Percentiles rank a stretch among this genome's conserved stretches.
Conservation (phyloP, 1,140 invertebrate species). For the Bombus consobrinus region DNA sequence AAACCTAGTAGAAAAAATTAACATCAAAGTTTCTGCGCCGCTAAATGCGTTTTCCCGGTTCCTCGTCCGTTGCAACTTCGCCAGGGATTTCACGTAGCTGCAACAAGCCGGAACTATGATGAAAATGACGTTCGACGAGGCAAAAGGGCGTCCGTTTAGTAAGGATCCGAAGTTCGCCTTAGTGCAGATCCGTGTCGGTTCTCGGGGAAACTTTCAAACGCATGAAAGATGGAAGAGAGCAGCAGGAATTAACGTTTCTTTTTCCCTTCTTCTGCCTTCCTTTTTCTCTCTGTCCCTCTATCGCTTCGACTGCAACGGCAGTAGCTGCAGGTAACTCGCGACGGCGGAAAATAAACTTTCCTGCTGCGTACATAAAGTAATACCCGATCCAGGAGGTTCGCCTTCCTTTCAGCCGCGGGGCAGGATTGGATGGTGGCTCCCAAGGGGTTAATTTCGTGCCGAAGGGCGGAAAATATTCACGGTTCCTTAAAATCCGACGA, state of each 20-base stretch:
- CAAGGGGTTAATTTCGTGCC: conserved; percentile 77
- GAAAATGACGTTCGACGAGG: conserved; percentile 10
- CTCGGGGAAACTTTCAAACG: conserved; percentile 42
- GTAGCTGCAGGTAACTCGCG: conserved; percentile 62
- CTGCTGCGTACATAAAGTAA: conserved; percentile 60
- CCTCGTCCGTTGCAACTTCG: background rate
- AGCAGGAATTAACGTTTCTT: conserved; percentile 31
- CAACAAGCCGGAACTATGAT: background rate
- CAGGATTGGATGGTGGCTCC: conserved; percentile 71
- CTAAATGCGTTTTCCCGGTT: background rate
- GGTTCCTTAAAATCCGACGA: conserved; percentile 80
- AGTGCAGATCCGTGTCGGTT: conserved; percentile 58
- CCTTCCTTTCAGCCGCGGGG: conserved; percentile 45
- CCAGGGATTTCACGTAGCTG: background rate
- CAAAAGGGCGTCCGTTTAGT: conserved; percentile 31
- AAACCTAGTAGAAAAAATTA: background rate
- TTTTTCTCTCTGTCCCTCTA: background rate
- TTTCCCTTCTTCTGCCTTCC: background rate
- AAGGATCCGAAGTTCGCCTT: conserved; percentile 50
- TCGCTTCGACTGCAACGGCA: background rate
- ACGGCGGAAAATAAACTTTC: conserved; percentile 60
- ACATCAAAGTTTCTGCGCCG: background rate
- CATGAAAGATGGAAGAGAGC: conserved; percentile 39
- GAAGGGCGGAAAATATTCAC: conserved; percentile 79
- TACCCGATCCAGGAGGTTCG: conserved; percentile 47